A percentile compares a stretch with the other conserved stretches of the same genome.
These are phyloP conservation scores for Sebastes dallii DNA, from an alignment of 2,797 vertebrate species.

Conservation along the genomic window DNA sequence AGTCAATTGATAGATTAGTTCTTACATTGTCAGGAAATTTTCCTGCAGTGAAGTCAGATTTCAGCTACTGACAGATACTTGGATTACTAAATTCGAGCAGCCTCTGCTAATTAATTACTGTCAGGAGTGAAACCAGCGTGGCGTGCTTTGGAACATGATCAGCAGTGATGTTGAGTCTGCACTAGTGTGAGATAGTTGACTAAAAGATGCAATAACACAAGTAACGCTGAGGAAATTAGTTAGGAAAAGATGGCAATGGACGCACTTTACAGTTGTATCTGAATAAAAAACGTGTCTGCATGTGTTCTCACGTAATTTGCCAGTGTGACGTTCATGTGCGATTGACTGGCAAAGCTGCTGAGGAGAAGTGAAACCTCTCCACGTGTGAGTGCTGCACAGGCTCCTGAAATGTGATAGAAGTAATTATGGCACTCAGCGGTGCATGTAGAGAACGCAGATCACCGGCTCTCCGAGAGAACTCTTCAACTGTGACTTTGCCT, in stretches of 20 bases:
- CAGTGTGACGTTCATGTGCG: background rate
- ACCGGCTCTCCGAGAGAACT: slow-evolving; percentile 19
- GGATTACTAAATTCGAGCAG: background rate
- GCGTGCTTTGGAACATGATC: background rate
- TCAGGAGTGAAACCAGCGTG: background rate
- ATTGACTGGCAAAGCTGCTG: background rate
- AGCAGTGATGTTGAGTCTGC: background rate
- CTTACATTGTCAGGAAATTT: background rate
- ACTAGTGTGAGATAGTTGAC: background rate
- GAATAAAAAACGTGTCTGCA: background rate
- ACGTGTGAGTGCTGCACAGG: slow-evolving; percentile 23
- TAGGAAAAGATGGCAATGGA: background rate
- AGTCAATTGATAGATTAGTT: background rate
- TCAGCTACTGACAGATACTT: background rate
- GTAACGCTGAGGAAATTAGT: background rate
- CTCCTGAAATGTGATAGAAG: slow-evolving; percentile 52
- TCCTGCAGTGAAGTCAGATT: background rate
- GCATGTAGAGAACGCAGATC: slow-evolving; percentile 59
- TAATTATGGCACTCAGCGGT: slow-evolving; percentile 59
- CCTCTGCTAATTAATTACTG: background rate
- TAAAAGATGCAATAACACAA: background rate
- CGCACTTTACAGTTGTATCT: background rate
- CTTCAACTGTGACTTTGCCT: slow-evolving; percentile 19
- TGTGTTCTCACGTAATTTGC: background rate
- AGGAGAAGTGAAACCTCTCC: slow-evolving; percentile 34